Evolutionary conservation across 2,113 vertebrate genomes (phyloP), one percentile per base, ranked within the genome.

Genomic region (Probosciger aterrimus): DNA sequence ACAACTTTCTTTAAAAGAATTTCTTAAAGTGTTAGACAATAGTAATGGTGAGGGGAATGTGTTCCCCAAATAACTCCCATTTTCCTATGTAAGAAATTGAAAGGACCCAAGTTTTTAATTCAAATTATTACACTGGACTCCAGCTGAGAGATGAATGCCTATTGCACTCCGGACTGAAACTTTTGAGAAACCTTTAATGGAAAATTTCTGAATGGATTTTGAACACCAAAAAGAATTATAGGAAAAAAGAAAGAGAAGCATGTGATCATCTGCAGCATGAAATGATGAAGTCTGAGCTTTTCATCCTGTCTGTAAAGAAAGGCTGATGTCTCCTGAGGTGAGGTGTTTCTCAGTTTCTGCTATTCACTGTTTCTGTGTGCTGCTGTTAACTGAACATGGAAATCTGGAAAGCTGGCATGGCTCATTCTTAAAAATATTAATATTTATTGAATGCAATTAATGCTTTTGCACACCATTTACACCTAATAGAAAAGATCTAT

Each of bases 131-230:
- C 31, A 47, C 64, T 83, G 71, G 31, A 57, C 76, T 73, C 59
- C 82, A 92, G 44, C 67, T 70, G 71, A 64, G 85, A 71, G 63
- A 74, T 76, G 76, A 90, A 86, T 14, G 11, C 25, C 46, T 30
- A 24, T 64, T 74, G 59, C 79, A 20, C 47, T 64, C 15, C 3
- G 70, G 41, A 60, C 35, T 19, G 27, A 41, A 86, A 90, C 71
- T 69, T 94, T 33, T 41, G 52, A 93, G 85, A 85, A 62, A 37
- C 35, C 9, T 87, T 75, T 70, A 76, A 94, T 80, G 63, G 92
- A 62, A 88, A 87, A 82, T 74, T 82, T 77, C 79, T 80, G 82
- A 90, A 80, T 70, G 92, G 82, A n/a, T 77, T 86, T 50, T 60
- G 67, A 90, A 9, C 49, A 50, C 9, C 60, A 37, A 10, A 88